phyloP scores from a whole-genome alignment of 2,888 invertebrate species.

The Phlogophora meticulosa region DNA sequence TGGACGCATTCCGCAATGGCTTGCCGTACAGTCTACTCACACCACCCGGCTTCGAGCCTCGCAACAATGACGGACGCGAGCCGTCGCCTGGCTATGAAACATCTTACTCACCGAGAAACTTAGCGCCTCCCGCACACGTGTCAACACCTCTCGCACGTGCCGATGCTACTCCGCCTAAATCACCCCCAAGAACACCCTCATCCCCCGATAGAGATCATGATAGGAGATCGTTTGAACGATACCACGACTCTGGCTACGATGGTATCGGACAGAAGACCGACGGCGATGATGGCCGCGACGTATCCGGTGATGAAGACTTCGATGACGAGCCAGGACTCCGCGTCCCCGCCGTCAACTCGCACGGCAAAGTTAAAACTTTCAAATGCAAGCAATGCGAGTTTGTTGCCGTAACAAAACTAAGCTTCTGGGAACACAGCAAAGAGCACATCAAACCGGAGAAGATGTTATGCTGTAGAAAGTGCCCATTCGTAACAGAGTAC shows the following conservation, averaged over 20 bases:
- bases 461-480: slow-evolving; percentile 96
- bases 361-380: slow-evolving; percentile 96
- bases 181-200: slow-evolving; percentile 82
- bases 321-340: slow-evolving; percentile 92
- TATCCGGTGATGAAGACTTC: slow-evolving; percentile 88
- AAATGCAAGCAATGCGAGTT: slow-evolving; percentile 98
- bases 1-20: slow-evolving; percentile 84
- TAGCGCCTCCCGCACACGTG: slow-evolving; percentile 80
- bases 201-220: slow-evolving; percentile 81
- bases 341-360: slow-evolving; percentile 93
- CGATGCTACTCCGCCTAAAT: slow-evolving; percentile 87
- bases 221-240: slow-evolving; percentile 83
- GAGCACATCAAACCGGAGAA: slow-evolving; percentile 98
- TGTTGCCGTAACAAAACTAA: slow-evolving; percentile 96
- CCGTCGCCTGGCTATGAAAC: slow-evolving; percentile 80
- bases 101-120: slow-evolving; percentile 80
- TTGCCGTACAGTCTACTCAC: slow-evolving; percentile 92
- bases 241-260: slow-evolving; percentile 90
- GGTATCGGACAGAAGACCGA: slow-evolving; percentile 79
- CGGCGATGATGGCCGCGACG: slow-evolving; percentile 86
- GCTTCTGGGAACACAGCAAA: slow-evolving; percentile 98
- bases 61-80: slow-evolving; percentile 79
- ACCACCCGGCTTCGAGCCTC: slow-evolving; percentile 90
- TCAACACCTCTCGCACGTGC: slow-evolving; percentile 82
- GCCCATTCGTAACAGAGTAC: slow-evolving; percentile 99